Conservation (phyloP, 2,888 invertebrate genomes). For the Cephonodes hylas region DNA sequence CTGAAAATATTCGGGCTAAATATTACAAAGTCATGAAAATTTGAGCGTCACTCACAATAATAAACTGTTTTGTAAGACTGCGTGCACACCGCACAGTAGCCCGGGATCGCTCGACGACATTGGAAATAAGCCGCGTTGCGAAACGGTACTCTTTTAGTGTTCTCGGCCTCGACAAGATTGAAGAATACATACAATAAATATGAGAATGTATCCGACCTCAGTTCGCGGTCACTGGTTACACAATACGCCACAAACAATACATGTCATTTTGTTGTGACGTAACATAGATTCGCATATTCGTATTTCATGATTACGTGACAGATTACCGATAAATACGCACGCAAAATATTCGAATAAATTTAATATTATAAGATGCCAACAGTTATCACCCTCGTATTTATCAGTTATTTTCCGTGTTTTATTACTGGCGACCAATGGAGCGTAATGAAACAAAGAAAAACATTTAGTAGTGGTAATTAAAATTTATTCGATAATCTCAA, state of each 20-base stretch:
- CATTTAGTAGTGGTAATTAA: slow-evolving; percentile 5
- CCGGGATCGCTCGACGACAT: slow-evolving; percentile 69
- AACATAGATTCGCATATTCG: slow-evolving; percentile 39
- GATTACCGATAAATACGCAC: slow-evolving; percentile 22
- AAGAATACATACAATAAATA: slow-evolving; percentile 79
- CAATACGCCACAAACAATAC: slow-evolving; percentile 69
- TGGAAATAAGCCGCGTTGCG: slow-evolving; percentile 74
- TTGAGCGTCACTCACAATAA: not conserved
- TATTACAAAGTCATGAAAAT: not conserved
- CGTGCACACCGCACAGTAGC: not conserved
- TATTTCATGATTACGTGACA: slow-evolving; percentile 46
- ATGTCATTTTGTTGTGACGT: slow-evolving; percentile 50
- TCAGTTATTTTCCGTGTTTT: not conserved
- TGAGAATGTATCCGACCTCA: slow-evolving; percentile 77
- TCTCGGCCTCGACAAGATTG: slow-evolving; percentile 70
- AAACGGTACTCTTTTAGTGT: slow-evolving; percentile 76
- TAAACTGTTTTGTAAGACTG: not conserved
- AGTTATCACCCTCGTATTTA: not conserved
- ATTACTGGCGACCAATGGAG: not conserved
- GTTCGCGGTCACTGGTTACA: slow-evolving; percentile 76
- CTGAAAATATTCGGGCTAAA: not conserved
- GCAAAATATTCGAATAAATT: not conserved
- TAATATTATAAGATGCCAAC: not conserved
- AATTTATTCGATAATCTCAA: not conserved
- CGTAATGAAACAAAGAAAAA: slow-evolving; percentile 7